phyloP scores from a whole-genome alignment of 2,797 vertebrate genomes.

The Enteromius radiatus region DNA sequence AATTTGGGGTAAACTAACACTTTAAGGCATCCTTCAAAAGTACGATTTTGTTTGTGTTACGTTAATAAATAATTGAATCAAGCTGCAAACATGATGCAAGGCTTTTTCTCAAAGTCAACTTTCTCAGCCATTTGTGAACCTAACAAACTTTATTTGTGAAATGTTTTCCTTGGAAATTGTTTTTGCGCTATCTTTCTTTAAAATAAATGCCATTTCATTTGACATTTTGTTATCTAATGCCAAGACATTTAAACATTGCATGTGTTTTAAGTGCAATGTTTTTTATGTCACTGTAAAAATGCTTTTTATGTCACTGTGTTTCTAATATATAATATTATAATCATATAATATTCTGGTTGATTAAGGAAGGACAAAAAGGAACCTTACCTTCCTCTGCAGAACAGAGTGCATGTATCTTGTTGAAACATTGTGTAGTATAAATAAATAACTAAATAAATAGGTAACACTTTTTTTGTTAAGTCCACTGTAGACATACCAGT shows the following conservation, averaged over 20 bases:
- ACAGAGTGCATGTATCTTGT: not conserved
- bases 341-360: not conserved
- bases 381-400: not conserved
- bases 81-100: constrained; percentile 19
- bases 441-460: not conserved
- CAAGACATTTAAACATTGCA: not conserved
- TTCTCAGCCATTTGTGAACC: not conserved
- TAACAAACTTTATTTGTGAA: not conserved
- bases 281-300: not conserved
- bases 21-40: not conserved
- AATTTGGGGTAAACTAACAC: not conserved
- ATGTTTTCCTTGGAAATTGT: not conserved
- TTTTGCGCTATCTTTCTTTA: not conserved
- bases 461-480: too few species aligned
- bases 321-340: too few species aligned
- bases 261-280: not conserved
- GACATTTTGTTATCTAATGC: constrained; percentile 3
- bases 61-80: constrained; percentile 4
- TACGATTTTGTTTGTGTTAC: not conserved
- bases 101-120: not conserved
- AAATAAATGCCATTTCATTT: constrained; percentile 2
- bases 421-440: not conserved
- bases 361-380: not conserved
- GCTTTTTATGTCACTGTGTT: too few species aligned
- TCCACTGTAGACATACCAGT: too few species aligned